A percentile compares a stretch with the other conserved stretches of the same genome.
Conservation (phyloP, 35 echinoderm and acorn worm genomes). For the Apostichopus japonicus region DNA sequence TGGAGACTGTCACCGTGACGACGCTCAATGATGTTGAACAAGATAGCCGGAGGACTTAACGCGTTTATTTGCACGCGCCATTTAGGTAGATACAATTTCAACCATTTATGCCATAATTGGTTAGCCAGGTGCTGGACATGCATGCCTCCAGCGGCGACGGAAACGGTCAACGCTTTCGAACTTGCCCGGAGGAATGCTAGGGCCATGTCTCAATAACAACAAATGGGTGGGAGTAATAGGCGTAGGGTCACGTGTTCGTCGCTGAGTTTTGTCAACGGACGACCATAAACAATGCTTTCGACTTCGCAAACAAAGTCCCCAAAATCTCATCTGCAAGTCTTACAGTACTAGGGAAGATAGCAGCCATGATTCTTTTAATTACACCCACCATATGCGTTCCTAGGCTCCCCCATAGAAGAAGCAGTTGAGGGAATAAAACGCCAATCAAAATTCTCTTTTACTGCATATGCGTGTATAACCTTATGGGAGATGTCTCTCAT, state of each 20-base stretch:
- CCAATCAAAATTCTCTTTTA: background rate
- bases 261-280: constrained; percentile 1
- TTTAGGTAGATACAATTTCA: too few relatives aligned
- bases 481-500: background rate
- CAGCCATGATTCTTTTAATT: too few relatives aligned
- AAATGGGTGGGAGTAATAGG: background rate
- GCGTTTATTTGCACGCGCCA: too few relatives aligned
- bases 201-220: constrained; percentile 13
- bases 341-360: too few relatives aligned
- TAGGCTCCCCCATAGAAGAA: background rate
- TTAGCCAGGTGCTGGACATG: too few relatives aligned
- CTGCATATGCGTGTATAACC: background rate
- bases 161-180: too few relatives aligned
- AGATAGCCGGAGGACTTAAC: too few relatives aligned
- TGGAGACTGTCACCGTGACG: too few relatives aligned
- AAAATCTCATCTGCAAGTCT: background rate
- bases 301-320: background rate
- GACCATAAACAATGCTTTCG: too few relatives aligned
- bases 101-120: too few relatives aligned
- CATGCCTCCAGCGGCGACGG: too few relatives aligned
- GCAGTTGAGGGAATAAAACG: constrained; percentile 11
- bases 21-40: too few relatives aligned
- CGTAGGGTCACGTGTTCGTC: background rate
- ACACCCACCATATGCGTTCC: background rate
- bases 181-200: background rate